Evolutionary conservation across 2,888 invertebrate genomes (phyloP).

Genomic region (Gortyna flavago): DNA sequence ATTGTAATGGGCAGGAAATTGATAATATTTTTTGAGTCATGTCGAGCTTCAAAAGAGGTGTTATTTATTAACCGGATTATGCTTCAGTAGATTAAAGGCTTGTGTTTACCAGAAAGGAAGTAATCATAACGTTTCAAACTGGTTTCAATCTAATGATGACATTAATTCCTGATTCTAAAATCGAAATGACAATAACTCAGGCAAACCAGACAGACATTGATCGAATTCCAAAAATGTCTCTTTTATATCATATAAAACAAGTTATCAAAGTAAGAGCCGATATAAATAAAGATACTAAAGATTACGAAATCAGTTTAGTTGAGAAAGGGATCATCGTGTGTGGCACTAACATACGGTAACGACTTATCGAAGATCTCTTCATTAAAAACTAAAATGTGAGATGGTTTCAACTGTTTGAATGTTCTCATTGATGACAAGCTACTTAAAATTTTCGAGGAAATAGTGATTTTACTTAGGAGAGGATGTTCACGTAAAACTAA

Average conservation of each 20-base stretch:
- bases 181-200: constrained; percentile 34
- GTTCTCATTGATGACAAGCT: constrained; percentile 24
- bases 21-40: background rate
- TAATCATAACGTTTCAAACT: constrained; percentile 10
- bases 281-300: constrained; percentile 63
- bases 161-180: constrained; percentile 23
- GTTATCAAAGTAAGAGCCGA: constrained; percentile 60
- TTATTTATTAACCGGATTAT: background rate
- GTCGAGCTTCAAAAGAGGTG: background rate
- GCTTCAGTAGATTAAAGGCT: background rate
- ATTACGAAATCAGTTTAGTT: constrained; percentile 61
- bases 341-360: constrained; percentile 72
- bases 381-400: constrained; percentile 77
- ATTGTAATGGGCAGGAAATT: background rate
- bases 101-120: constrained; percentile 3
- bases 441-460: constrained; percentile 7
- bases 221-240: constrained; percentile 63
- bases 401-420: constrained; percentile 65
- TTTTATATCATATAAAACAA: constrained; percentile 62
- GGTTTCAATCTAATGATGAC: constrained; percentile 4
- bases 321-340: constrained; percentile 75
- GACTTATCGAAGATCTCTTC: constrained; percentile 78
- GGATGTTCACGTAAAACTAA: background rate
- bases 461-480: background rate
- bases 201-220: constrained; percentile 47